These are phyloP conservation scores for Malurus leucopterus DNA, from an alignment of 2,797 vertebrate species.

Conservation along the genomic window DNA sequence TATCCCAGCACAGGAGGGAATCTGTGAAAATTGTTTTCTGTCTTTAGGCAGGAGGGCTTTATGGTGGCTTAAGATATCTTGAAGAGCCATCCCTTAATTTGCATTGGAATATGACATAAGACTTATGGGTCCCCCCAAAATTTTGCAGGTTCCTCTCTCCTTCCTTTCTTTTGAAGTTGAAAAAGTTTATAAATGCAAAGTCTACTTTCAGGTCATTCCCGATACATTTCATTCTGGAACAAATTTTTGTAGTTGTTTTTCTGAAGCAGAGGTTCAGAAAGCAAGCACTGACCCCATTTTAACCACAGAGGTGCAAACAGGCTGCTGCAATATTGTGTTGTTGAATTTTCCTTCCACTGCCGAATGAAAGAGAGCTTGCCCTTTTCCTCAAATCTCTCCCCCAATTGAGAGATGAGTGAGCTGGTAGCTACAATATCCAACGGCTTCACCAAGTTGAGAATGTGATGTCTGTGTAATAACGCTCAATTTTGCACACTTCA, in stretches of 20 bases:
- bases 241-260: slow-evolving; percentile 28
- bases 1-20: neutral
- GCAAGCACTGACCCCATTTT: slow-evolving; percentile 47
- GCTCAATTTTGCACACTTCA: slow-evolving; percentile 84
- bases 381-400: slow-evolving; percentile 62
- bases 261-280: slow-evolving; percentile 28
- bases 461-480: slow-evolving; percentile 77
- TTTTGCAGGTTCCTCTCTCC: neutral
- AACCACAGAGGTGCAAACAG: slow-evolving; percentile 30
- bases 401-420: slow-evolving; percentile 62
- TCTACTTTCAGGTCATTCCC: neutral
- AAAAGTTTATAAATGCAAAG: neutral
- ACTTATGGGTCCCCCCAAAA: neutral
- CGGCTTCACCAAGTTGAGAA: slow-evolving; percentile 63
- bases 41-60: neutral
- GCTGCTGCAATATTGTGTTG: slow-evolving; percentile 25
- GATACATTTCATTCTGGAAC: neutral
- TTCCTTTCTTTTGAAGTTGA: neutral
- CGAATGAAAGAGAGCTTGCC: slow-evolving; percentile 60
- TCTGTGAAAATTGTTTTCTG: neutral
- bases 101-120: neutral
- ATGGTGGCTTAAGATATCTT: neutral
- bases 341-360: slow-evolving; percentile 58
- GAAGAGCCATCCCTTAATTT: neutral
- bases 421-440: slow-evolving; percentile 61